phyloP scores from a whole-genome alignment of 64 coral and sea anemone species.

The Trachythela sp. region DNA sequence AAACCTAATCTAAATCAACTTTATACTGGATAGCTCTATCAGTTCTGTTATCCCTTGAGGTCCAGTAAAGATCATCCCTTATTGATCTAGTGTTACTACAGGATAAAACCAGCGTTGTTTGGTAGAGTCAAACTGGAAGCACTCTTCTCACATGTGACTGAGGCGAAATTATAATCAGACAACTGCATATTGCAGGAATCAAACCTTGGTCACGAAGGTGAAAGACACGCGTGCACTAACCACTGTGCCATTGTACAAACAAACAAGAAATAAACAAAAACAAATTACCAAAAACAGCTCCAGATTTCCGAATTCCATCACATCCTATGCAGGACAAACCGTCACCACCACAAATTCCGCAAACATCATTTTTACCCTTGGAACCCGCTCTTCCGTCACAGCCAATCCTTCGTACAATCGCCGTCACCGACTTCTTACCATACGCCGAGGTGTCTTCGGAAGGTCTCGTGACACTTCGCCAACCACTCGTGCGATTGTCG shows the following conservation, averaged over 20 bases:
- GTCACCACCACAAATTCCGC: slow-evolving; percentile 60
- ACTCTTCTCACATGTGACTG: no score
- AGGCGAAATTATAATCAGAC: no score
- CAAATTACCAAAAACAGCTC: slow-evolving; percentile 50
- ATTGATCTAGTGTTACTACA: no score
- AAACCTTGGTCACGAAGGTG: background rate
- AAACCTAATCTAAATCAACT: no score
- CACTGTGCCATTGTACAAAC: background rate
- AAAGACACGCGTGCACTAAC: background rate
- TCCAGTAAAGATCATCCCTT: no score
- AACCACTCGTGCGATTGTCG: slow-evolving; percentile 31
- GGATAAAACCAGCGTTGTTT: no score
- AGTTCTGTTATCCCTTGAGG: no score
- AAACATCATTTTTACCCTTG: slow-evolving; percentile 40
- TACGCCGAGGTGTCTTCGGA: slow-evolving; percentile 27
- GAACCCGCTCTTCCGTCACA: slow-evolving; percentile 61
- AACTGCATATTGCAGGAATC: background rate
- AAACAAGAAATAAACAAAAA: background rate
- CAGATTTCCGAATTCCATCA: slow-evolving; percentile 41
- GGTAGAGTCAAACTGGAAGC: no score
- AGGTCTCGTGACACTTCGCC: slow-evolving; percentile 33
- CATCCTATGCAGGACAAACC: slow-evolving; percentile 48
- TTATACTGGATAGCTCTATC: no score
- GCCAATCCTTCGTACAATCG: slow-evolving; percentile 32
- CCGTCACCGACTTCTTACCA: slow-evolving; percentile 45